A percentile compares a stretch with the other conserved stretches of the same genome.
These are phyloP conservation scores for Coreoperca whiteheadi DNA, from an alignment of 2,113 vertebrate genomes.

Conservation along the genomic window DNA sequence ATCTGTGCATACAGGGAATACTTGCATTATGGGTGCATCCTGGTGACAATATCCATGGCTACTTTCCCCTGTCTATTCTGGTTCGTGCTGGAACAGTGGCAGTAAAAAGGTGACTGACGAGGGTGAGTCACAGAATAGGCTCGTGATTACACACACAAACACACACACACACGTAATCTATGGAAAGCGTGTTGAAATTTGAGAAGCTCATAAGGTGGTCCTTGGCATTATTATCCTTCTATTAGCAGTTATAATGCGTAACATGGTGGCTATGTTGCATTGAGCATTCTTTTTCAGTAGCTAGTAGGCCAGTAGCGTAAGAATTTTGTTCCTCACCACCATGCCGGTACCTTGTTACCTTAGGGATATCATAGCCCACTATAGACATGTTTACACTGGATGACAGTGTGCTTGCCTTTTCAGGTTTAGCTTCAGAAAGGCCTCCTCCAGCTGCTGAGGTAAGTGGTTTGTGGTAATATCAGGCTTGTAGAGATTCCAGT, in stretches of 20 bases:
- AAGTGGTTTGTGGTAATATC: slow-evolving; percentile 49
- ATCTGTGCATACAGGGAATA: slow-evolving; percentile 25
- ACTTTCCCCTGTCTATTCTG: slow-evolving; percentile 61
- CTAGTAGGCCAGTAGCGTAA: not conserved
- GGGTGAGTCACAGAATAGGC: slow-evolving; percentile 66
- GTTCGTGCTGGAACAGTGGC: slow-evolving; percentile 46
- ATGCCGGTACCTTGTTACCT: not conserved
- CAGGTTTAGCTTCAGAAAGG: slow-evolving; percentile 30
- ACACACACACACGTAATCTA: slow-evolving; percentile 3
- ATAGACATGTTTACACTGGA: slow-evolving; percentile 29
- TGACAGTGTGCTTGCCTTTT: slow-evolving; percentile 34
- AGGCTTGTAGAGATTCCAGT: slow-evolving; percentile 10
- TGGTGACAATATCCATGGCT: slow-evolving; percentile 67
- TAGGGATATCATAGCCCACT: not conserved
- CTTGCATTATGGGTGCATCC: slow-evolving; percentile 32
- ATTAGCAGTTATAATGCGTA: not conserved
- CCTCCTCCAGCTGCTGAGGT: slow-evolving; percentile 22
- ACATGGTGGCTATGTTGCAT: not conserved
- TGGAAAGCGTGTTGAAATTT: slow-evolving; percentile 36
- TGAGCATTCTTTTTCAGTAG: not conserved
- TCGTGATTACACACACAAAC: slow-evolving; percentile 8
- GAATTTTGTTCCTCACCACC: not conserved
- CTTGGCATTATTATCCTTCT: slow-evolving; percentile 6
- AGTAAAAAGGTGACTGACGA: slow-evolving; percentile 44
- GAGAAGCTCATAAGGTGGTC: slow-evolving; percentile 33